A percentile compares a stretch with the other conserved stretches of the same genome.
Evolutionary conservation across 2,797 vertebrate genomes (phyloP).

Genomic region (Helarctos malayanus): DNA sequence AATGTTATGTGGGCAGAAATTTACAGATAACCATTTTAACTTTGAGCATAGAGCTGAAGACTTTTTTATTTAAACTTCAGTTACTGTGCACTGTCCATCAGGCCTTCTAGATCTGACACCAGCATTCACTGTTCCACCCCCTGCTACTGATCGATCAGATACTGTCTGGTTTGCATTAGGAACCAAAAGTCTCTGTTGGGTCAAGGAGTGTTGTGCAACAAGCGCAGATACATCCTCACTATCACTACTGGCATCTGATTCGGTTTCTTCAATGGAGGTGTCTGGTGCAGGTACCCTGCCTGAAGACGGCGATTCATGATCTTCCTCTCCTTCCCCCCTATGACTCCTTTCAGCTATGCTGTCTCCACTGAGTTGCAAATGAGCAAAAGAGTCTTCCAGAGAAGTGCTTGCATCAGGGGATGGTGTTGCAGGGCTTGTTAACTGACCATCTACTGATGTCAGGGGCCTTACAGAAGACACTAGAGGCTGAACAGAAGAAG

Average conservation of each 20-base stretch:
- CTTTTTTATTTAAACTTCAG: constrained; percentile 95
- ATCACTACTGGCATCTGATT: constrained; percentile 92
- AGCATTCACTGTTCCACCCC: constrained; percentile 87
- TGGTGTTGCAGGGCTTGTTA: constrained; percentile 89
- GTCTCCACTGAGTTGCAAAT: constrained; percentile 93
- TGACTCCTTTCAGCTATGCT: constrained; percentile 91
- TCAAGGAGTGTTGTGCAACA: constrained; percentile 82
- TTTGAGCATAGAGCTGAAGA: constrained; percentile 80
- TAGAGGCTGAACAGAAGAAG: constrained; percentile 86
- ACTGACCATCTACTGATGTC: constrained; percentile 90
- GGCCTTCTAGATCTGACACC: constrained; percentile 94
- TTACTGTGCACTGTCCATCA: constrained; percentile 97
- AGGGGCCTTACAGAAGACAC: constrained; percentile 88
- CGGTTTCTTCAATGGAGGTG: constrained; percentile 91
- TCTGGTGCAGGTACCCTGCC: constrained; percentile 92
- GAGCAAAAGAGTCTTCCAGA: constrained; percentile 94
- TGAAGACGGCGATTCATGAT: constrained; percentile 89
- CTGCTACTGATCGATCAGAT: constrained; percentile 89
- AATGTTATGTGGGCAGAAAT: constrained; percentile 87
- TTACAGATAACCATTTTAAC: constrained; percentile 85
- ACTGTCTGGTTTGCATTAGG: constrained; percentile 85
- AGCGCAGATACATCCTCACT: constrained; percentile 89
- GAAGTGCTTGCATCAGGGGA: constrained; percentile 89
- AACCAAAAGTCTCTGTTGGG: constrained; percentile 93
- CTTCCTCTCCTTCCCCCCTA: constrained; percentile 93